Percentiles rank a stretch among this genome's conserved stretches.
These are phyloP conservation scores for Ciona savignyi DNA, from an alignment of 23 tunicate genomes.

Conservation along the genomic window DNA sequence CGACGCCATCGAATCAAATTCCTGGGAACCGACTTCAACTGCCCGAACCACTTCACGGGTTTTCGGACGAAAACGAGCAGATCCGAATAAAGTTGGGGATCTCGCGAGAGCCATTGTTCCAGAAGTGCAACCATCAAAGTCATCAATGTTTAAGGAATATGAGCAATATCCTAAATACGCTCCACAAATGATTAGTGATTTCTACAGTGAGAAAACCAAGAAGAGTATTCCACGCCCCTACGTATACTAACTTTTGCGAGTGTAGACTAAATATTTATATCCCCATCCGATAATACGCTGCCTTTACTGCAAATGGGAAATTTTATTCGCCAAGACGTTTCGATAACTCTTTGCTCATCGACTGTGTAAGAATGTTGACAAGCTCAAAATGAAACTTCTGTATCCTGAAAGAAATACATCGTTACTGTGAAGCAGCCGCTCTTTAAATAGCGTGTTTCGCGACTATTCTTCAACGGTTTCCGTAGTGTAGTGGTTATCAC, in stretches of 20 bases:
- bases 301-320: not conserved
- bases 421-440: not conserved
- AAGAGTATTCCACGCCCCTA: conserved; percentile 45
- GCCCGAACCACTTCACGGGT: conserved; percentile 55
- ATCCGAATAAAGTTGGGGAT: conserved; percentile 19
- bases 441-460: not conserved
- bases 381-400: conserved; percentile 64
- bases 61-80: conserved; percentile 56
- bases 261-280: not conserved
- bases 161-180: conserved; percentile 85
- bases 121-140: conserved; percentile 41
- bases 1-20: conserved; percentile 33
- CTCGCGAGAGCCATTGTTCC: conserved; percentile 56
- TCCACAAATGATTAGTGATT: conserved; percentile 77
- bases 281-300: not conserved
- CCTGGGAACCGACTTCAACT: conserved; percentile 56
- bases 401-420: conserved; percentile 31
- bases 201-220: conserved; percentile 34
- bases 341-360: conserved; percentile 53
- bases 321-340: conserved; percentile 60
- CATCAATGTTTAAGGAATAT: conserved; percentile 81
- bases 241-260: conserved; percentile 20
- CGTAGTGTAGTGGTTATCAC: conserved; percentile 63
- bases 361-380: conserved; percentile 54
- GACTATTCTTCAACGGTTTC: conserved; percentile 27